A percentile compares a stretch with the other conserved stretches of the same genome.
Conservation (phyloP, 1,140 invertebrate species). For the Bradysia coprophila region DNA sequence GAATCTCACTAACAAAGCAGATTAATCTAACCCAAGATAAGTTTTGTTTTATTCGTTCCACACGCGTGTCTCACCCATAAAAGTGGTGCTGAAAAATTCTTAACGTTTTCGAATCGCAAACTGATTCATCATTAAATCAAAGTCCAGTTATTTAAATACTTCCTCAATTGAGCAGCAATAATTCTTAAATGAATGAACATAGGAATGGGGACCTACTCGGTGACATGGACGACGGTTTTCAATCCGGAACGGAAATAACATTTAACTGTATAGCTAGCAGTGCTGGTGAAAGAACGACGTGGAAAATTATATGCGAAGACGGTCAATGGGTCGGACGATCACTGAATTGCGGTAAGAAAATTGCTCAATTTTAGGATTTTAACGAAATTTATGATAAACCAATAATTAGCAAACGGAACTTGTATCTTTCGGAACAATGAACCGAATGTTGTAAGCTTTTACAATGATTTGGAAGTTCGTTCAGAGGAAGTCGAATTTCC, state of each 20-base stretch:
- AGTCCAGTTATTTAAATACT: too few relatives aligned
- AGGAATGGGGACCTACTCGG: constrained; percentile 10
- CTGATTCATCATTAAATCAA: too few relatives aligned
- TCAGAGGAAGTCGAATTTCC: constrained; percentile 59
- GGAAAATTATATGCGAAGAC: constrained; percentile 67
- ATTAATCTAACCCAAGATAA: too few relatives aligned
- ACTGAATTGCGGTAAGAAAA: constrained; percentile 43
- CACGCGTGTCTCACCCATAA: too few relatives aligned
- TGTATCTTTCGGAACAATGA: constrained; percentile 58
- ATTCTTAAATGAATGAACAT: too few relatives aligned
- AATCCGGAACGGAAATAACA: constrained; percentile 59
- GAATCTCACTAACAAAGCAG: too few relatives aligned
- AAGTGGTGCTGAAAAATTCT: too few relatives aligned
- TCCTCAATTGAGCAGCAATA: too few relatives aligned
- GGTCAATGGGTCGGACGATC: constrained; percentile 64
- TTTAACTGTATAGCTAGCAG: constrained; percentile 63
- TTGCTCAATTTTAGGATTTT: too few relatives aligned
- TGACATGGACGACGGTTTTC: constrained; percentile 33
- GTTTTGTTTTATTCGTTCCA: too few relatives aligned
- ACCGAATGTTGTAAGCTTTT: constrained; percentile 59
- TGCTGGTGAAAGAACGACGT: constrained; percentile 58
- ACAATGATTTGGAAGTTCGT: constrained; percentile 52
- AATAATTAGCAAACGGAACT: constrained; percentile 48
- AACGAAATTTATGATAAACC: too few relatives aligned
- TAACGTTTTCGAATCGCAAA: too few relatives aligned